phyloP scores from a whole-genome alignment of 2,113 vertebrate species.

The Elachura formosa region DNA sequence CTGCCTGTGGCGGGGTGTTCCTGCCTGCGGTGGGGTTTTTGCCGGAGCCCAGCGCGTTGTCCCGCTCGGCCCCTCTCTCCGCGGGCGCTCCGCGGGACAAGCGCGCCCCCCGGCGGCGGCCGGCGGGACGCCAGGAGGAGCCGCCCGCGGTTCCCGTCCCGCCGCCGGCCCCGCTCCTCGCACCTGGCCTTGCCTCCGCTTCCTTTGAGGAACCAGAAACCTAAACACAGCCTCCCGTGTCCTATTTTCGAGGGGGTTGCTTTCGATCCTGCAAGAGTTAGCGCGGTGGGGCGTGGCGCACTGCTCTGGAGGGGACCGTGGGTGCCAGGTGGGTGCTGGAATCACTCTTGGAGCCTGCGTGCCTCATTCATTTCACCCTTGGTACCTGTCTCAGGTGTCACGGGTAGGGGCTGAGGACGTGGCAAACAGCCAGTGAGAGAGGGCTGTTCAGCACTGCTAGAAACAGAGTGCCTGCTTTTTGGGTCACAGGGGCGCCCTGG shows the following conservation, averaged over 20 bases:
- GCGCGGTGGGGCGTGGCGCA: accelerated
- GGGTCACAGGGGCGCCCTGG: neutral
- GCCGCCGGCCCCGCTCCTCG: neutral
- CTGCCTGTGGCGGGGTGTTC: too few relatives aligned
- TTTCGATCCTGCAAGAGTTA: neutral
- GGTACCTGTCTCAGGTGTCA: neutral
- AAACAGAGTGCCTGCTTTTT: neutral
- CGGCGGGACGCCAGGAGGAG: neutral
- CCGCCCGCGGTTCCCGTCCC: accelerated
- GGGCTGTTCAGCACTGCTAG: neutral
- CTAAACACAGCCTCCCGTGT: neutral
- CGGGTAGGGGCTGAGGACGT: neutral
- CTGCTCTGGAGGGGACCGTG: neutral
- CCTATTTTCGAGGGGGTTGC: neutral
- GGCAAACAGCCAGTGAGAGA: neutral
- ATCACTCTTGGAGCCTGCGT: accelerated
- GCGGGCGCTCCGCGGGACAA: neutral
- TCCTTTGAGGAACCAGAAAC: neutral
- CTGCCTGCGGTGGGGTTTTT: accelerated
- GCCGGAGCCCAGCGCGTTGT: accelerated
- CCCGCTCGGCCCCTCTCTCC: accelerated
- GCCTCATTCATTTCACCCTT: neutral
- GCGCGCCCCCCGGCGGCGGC: neutral
- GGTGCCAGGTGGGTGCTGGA: neutral
- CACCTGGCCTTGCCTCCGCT: accelerated